Evolutionary conservation across 2,888 invertebrate species (phyloP).

Genomic region (Agrenia bidenticulata): DNA sequence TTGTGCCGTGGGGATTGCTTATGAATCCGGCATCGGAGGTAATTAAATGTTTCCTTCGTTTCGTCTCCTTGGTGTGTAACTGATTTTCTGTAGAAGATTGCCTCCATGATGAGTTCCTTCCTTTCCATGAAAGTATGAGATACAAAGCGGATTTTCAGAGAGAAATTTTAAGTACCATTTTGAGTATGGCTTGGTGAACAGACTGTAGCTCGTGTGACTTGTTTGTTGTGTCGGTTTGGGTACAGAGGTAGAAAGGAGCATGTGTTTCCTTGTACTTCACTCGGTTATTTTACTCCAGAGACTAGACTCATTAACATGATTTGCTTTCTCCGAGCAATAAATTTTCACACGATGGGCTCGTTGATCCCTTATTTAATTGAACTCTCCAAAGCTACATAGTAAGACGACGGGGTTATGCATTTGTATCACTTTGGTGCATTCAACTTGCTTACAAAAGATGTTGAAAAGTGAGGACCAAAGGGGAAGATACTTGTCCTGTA

Average conservation of each 20-base stretch:
- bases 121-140: too few relatives aligned
- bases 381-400: too few relatives aligned
- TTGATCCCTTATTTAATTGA: conserved; percentile 24
- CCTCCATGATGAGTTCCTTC: too few relatives aligned
- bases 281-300: conserved; percentile 19
- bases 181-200: too few relatives aligned
- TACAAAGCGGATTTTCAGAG: too few relatives aligned
- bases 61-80: too few relatives aligned
- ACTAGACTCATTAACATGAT: conserved; percentile 22
- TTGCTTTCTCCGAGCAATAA: conserved; percentile 23
- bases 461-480: too few relatives aligned
- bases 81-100: too few relatives aligned
- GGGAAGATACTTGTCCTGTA: neutral
- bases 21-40: conserved; percentile 91
- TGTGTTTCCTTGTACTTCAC: conserved; percentile 10
- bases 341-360: conserved; percentile 19
- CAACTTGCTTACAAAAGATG: too few relatives aligned
- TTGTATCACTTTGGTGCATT: too few relatives aligned
- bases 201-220: neutral
- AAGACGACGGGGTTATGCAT: too few relatives aligned
- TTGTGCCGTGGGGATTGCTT: conserved; percentile 96
- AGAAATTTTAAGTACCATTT: too few relatives aligned
- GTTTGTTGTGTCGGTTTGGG: neutral
- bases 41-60: conserved; percentile 45
- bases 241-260: conserved; percentile 6